A percentile compares a stretch with the other conserved stretches of the same genome.
These are phyloP conservation scores for Bovichtus variegatus DNA, from an alignment of 2,797 vertebrate genomes.

Conservation along the genomic window DNA sequence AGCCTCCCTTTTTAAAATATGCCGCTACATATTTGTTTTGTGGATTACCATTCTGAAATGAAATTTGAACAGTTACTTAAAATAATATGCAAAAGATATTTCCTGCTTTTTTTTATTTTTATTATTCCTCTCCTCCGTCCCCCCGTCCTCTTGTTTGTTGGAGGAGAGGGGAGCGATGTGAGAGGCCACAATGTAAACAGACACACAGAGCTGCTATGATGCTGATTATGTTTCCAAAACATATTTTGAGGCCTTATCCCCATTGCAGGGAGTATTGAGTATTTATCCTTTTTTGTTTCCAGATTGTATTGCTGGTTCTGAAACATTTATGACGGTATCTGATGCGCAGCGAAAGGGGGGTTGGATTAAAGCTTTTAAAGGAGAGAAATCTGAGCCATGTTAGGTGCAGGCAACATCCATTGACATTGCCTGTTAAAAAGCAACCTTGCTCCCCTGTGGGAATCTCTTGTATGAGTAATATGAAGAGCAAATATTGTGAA, in stretches of 20 bases:
- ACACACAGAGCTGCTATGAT: conserved; percentile 80
- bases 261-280: conserved; percentile 81
- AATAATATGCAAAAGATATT: conserved; percentile 91
- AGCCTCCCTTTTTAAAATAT: conserved; percentile 86
- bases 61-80: conserved; percentile 93
- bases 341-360: conserved; percentile 30
- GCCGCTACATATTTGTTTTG: conserved; percentile 90
- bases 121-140: conserved; percentile 65
- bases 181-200: conserved; percentile 85
- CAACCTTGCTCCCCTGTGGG: conserved; percentile 42
- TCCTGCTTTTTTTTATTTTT: conserved; percentile 79
- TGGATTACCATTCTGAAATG: conserved; percentile 91
- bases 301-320: conserved; percentile 58
- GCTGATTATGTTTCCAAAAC: conserved; percentile 88
- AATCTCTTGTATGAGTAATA: conserved; percentile 36
- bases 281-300: conserved; percentile 78
- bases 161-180: conserved; percentile 78
- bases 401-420: conserved; percentile 31
- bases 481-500: conserved; percentile 51
- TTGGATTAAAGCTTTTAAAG: conserved; percentile 41
- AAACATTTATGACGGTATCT: conserved; percentile 66
- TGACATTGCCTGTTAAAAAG: conserved; percentile 51
- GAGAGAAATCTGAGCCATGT: conserved; percentile 43
- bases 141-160: conserved; percentile 81
- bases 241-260: conserved; percentile 84